phyloP scores from a whole-genome alignment of 2,888 invertebrate genomes.

The Eilema sororculum region DNA sequence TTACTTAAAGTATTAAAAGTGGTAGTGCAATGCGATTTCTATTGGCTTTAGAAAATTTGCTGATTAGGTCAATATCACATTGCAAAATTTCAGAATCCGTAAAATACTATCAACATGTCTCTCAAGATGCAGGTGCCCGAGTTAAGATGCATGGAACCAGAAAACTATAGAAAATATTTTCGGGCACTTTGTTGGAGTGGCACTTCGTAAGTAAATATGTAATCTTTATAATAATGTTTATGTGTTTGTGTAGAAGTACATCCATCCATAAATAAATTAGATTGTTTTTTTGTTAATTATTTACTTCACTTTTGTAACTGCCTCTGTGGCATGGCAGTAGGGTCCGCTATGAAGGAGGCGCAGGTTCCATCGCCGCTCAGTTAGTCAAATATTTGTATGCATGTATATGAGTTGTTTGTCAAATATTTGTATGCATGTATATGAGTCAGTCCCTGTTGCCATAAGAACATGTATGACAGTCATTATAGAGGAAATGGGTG shows the following conservation, averaged over 20 bases:
- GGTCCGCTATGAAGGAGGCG: too few species aligned
- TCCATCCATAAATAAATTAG: too few species aligned
- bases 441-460: too few species aligned
- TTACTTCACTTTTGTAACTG: too few species aligned
- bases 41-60: neutral
- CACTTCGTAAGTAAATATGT: slow-evolving; percentile 61
- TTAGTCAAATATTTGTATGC: too few species aligned
- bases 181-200: slow-evolving; percentile 79
- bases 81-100: slow-evolving; percentile 55
- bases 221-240: neutral
- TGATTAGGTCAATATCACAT: slow-evolving; percentile 20
- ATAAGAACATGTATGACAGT: too few species aligned
- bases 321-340: too few species aligned
- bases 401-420: too few species aligned
- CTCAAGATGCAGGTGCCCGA: slow-evolving; percentile 71
- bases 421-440: too few species aligned
- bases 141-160: slow-evolving; percentile 80
- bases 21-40: neutral
- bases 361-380: too few species aligned
- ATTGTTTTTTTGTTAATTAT: too few species aligned
- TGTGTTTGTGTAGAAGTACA: neutral
- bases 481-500: too few species aligned
- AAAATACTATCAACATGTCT: slow-evolving; percentile 57
- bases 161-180: slow-evolving; percentile 78
- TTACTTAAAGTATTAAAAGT: slow-evolving; percentile 3